Evolutionary conservation across 2,888 invertebrate genomes (phyloP).

Genomic region (Molanna angustata): DNA sequence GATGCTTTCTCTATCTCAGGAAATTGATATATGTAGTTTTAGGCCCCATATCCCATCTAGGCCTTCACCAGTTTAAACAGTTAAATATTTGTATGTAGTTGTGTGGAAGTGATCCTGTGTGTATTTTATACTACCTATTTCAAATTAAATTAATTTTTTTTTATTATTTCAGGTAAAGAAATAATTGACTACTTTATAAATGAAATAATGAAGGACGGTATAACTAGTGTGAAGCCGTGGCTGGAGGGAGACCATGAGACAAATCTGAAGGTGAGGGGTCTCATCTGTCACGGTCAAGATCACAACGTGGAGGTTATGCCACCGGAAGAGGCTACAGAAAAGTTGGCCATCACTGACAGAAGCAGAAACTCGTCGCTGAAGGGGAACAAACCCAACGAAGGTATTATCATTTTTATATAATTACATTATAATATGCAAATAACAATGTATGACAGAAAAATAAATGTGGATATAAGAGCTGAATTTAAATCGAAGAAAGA

Average conservation of each 20-base stretch:
- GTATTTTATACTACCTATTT: too few relatives aligned
- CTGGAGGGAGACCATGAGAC: conserved; percentile 37
- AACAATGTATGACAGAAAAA: too few relatives aligned
- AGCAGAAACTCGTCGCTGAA: conserved; percentile 28
- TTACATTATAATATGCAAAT: too few relatives aligned
- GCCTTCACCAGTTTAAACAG: too few relatives aligned
- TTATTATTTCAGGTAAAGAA: conserved; percentile 81
- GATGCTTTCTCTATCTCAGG: too few relatives aligned
- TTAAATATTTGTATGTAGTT: too few relatives aligned
- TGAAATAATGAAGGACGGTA: conserved; percentile 72
- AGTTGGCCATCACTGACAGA: conserved; percentile 15
- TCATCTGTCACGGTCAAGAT: conserved; percentile 44
- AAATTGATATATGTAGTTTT: too few relatives aligned
- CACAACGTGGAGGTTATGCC: conserved; percentile 38
- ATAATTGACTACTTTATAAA: conserved; percentile 87
- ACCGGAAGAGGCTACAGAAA: conserved; percentile 16
- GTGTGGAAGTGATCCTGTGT: too few relatives aligned
- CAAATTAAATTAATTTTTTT: too few relatives aligned
- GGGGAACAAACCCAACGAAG: conserved; percentile 27
- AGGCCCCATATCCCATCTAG: too few relatives aligned
- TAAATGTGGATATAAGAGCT: too few relatives aligned
- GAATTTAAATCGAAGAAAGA: too few relatives aligned
- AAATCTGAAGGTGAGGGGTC: conserved; percentile 42
- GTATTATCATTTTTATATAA: conserved; percentile 5
- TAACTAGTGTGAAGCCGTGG: conserved; percentile 66